Evolutionary conservation across 2,113 vertebrate species (phyloP).

Genomic region (Megalops atlanticus): DNA sequence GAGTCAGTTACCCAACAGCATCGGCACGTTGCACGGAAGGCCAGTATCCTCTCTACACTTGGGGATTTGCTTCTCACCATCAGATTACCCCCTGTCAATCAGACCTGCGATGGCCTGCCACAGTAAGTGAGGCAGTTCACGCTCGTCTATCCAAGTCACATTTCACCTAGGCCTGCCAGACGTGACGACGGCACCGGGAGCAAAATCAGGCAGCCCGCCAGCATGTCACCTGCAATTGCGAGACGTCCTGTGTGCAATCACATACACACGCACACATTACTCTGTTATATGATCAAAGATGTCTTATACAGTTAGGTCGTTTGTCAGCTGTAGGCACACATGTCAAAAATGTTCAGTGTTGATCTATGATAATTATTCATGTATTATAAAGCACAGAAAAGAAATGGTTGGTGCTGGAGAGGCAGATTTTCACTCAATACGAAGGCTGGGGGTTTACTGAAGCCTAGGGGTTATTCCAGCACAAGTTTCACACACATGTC

Average conservation of each 20-base stretch:
- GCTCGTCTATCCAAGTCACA: not conserved
- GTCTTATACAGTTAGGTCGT: no score
- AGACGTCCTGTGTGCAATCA: no score
- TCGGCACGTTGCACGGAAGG: not conserved
- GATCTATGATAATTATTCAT: not conserved
- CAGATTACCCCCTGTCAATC: not conserved
- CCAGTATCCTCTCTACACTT: not conserved
- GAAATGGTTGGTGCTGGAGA: not conserved
- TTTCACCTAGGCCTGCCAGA: not conserved
- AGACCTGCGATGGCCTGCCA: not conserved
- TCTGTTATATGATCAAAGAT: no score
- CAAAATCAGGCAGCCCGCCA: no score
- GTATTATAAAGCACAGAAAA: not conserved
- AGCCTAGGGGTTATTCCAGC: not conserved
- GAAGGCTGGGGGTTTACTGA: not conserved
- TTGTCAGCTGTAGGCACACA: no score
- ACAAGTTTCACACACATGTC: no score
- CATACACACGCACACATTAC: no score
- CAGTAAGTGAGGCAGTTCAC: not conserved
- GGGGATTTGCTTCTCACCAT: not conserved
- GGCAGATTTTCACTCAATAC: not conserved
- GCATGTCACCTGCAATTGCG: not conserved
- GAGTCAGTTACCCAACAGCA: not conserved
- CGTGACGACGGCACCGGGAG: not conserved
- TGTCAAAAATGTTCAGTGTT: no score